Percentiles rank a stretch among this genome's conserved stretches.
Conservation (phyloP, 1,140 invertebrate species). For the Papilio polyxenes region DNA sequence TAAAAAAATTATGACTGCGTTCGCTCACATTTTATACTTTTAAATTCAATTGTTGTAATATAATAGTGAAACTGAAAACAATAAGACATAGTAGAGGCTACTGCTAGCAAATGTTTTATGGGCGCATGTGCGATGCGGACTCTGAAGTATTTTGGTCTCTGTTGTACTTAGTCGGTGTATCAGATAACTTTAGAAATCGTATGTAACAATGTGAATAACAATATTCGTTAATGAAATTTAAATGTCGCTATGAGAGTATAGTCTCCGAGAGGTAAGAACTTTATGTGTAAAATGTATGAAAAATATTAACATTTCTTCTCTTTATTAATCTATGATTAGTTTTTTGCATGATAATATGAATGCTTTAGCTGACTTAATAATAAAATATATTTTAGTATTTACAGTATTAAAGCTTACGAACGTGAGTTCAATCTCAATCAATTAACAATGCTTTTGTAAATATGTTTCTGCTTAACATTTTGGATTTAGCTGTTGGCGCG, state of each 20-base stretch:
- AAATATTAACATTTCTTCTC: neutral
- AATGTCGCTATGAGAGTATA: neutral
- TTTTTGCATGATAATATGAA: neutral
- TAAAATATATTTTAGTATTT: neutral
- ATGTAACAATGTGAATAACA: conserved; percentile 2
- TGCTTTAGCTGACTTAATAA: neutral
- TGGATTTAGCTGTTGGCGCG: neutral
- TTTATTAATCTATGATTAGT: neutral
- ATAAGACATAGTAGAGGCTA: neutral
- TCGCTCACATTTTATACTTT: neutral
- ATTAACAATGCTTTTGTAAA: conserved; percentile 14
- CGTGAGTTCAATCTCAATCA: neutral
- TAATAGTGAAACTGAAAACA: neutral
- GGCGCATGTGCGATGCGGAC: conserved; percentile 10
- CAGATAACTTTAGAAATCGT: conserved; percentile 1
- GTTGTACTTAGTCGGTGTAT: neutral
- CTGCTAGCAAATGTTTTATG: conserved; percentile 1
- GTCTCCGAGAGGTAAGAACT: conserved; percentile 1
- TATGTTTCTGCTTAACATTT: neutral
- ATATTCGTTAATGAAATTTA: neutral
- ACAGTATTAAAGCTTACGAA: conserved; percentile 9
- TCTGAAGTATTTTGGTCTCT: conserved; percentile 1
- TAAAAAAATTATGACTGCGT: neutral
- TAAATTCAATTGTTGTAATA: neutral
- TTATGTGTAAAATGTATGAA: neutral